Base-by-base conservation (phyloP, 2,888 invertebrate genomes). In the Eristalis intricaria region DNA sequence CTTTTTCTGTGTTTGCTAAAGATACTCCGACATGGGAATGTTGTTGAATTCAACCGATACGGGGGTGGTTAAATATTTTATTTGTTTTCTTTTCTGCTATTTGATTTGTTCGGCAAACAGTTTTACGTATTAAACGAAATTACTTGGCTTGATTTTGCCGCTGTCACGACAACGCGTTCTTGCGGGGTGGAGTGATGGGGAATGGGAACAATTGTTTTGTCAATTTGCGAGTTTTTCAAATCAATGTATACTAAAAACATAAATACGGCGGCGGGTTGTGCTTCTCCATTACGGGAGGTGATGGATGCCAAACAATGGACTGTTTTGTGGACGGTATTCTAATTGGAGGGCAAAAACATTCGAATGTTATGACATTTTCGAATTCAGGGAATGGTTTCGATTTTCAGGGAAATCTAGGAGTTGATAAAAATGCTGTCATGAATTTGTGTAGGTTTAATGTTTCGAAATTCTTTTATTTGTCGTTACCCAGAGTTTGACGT, bases 11-110 rank as follows among this genome's bases (percentile, higher is more conserved):
- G 50, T 50, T 50, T 50, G 50, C 50, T 7, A 19, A 50, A 50
- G 50, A 50, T 19, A 50, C 50, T 19, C n/a, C 5, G 15, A 38
- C 58, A 58, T 74, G 56, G 61, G 68, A 63, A 76, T 84, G 66
- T 76, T 84, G 66, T 76, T 85, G 71, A 76, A 81, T 76, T 81
- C 73, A 81, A 81, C 43, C 60, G 81, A 76, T 84, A 61, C 64
- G 29, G 40, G 7, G 40, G 68, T 32, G 75, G 80, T 80, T 81
- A 76, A 85, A 85, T 81, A 81, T 81, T 85, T 81, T 84, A 79
- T 80, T 80, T 71, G 40, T 71, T 70, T 70, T 75, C 75, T 76
- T 60, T 29, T 60, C n/a, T 15, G 26, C 60, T 60, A 26, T 60
- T 60, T 60, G 60, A 29, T 60, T 60, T 60, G 60, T 23, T 60